Evolutionary conservation across 64 coral and sea anemone species (phyloP), one percentile per base, ranked within the genome.

Genomic region (Stichodactyla helianthus): DNA sequence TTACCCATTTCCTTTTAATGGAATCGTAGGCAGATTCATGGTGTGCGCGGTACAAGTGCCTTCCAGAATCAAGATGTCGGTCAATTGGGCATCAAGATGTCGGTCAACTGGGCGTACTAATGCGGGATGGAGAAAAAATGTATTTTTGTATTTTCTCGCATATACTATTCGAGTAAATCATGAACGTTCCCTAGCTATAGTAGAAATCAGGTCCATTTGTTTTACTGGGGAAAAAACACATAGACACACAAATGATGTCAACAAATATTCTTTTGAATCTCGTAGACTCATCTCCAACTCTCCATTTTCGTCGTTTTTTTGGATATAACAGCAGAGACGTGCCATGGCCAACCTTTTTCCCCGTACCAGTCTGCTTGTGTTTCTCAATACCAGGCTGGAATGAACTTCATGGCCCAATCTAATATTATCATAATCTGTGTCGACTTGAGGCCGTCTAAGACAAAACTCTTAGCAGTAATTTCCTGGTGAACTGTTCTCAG

Each of bases 361-460:
- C 85, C 90, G 71, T 87, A 92, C 90, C 90, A 92, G 18, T 92
- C 90, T 55, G 50, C 51, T 70, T 92, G 85, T 6, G 85, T 86
- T 27, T 83, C 90, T 25, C 85, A 52, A 76, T 87, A 92, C 8
- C 85, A 68, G 19, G 35, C 17, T 84, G 91, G 91, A 3, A 92
- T 51, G 54, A 81, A 92, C 60, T 92, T 93, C 87, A 93, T 93
- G 7, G 92, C 92, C 86, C 87, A 93, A 59, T 93, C 87, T 60
- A 93, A 87, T 23, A 92, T 56, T 55, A 87, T 10, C 79, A 87
- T 71, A 10, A 84, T 76, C 81, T 92, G 91, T 16, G 70, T 82
- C 12, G 17, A 4, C 16, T 64, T 82, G 28, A 92, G 80, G 67
- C 77, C 79, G 51, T 87, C 79, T 70, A 92, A 74, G 53, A 87